phyloP scores from a whole-genome alignment of 2,888 invertebrate species.

The Drosophila colorata region DNA sequence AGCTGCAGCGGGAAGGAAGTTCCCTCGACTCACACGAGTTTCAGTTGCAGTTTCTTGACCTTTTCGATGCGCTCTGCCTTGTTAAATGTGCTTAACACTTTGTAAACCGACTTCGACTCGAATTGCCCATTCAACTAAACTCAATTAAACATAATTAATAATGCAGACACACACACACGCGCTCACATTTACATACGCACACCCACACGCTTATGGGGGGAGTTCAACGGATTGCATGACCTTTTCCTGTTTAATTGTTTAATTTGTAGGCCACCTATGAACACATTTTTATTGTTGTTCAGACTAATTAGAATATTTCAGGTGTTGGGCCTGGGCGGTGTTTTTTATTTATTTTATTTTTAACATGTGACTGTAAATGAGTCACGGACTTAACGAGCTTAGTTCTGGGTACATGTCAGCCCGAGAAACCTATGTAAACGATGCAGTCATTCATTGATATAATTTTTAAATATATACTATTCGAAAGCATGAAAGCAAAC shows the following conservation, averaged over 20 bases:
- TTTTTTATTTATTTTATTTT: neutral
- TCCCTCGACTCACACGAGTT: neutral
- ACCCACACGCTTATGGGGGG: slow-evolving; percentile 15
- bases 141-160: slow-evolving; percentile 73
- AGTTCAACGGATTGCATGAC: slow-evolving; percentile 35
- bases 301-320: slow-evolving; percentile 54
- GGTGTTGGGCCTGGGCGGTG: slow-evolving; percentile 23
- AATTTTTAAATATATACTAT: neutral
- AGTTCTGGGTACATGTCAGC: neutral
- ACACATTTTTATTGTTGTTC: slow-evolving; percentile 14
- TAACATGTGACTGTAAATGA: slow-evolving; percentile 29
- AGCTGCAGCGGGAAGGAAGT: slow-evolving; percentile 19
- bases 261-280: slow-evolving; percentile 12
- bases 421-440: slow-evolving; percentile 3
- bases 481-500: neutral
- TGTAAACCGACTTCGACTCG: slow-evolving; percentile 47
- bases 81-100: slow-evolving; percentile 61
- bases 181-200: slow-evolving; percentile 24
- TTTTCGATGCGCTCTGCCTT: slow-evolving; percentile 28
- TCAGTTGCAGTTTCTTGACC: slow-evolving; percentile 67
- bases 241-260: slow-evolving; percentile 34
- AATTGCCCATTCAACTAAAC: slow-evolving; percentile 52
- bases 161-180: slow-evolving; percentile 33
- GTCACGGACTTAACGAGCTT: slow-evolving; percentile 22
- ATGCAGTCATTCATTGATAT: slow-evolving; percentile 1